phyloP scores from a whole-genome alignment of 2,888 invertebrate genomes.

The Teleogryllus oceanicus region DNA sequence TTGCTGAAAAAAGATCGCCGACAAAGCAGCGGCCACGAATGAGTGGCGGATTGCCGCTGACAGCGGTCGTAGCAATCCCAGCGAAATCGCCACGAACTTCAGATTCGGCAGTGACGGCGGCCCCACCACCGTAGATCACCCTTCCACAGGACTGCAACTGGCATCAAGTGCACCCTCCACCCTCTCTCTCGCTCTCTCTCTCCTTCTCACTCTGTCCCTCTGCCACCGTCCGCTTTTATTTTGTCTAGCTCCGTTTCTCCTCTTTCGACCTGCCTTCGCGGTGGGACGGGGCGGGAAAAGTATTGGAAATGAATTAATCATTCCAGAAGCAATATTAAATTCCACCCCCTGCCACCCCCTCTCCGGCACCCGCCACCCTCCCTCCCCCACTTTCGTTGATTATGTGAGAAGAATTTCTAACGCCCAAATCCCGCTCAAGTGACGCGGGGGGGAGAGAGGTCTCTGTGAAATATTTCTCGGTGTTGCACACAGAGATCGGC shows the following conservation, averaged over 20 bases:
- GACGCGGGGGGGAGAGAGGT: background rate
- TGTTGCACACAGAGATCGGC: background rate
- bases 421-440: background rate
- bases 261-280: background rate
- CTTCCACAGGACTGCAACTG: no score
- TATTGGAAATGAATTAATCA: constrained; percentile 18
- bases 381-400: background rate
- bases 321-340: constrained; percentile 11
- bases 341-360: background rate
- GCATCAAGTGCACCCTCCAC: no score
- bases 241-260: background rate
- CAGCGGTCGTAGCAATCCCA: no score
- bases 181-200: no score
- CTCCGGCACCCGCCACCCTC: background rate
- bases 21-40: no score
- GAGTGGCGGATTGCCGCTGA: no score
- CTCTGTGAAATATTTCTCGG: background rate
- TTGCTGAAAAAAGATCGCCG: no score
- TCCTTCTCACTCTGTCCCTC: background rate
- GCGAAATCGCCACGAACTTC: no score
- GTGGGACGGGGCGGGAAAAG: background rate
- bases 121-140: no score
- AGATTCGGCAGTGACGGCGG: no score
- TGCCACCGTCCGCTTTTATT: background rate
- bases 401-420: background rate